A percentile compares a stretch with the other conserved stretches of the same genome.
Conservation (phyloP, 2,797 vertebrate species). For the Leptodactylus fallax region DNA sequence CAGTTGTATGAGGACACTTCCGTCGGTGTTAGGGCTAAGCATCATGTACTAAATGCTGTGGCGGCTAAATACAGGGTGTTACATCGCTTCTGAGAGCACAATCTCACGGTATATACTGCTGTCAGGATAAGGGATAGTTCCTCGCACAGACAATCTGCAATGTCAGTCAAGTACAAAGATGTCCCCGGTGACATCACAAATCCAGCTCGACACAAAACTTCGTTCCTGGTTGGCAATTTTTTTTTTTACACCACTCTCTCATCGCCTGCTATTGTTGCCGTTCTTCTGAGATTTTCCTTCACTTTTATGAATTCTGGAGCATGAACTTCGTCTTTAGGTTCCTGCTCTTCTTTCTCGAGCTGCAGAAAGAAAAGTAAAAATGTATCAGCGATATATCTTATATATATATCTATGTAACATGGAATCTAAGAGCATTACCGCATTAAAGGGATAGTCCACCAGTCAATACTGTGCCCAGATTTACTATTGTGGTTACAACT, state of each 20-base stretch:
- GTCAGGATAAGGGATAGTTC: conserved; percentile 34
- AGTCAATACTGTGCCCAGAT: too few relatives aligned
- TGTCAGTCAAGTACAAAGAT: conserved; percentile 65
- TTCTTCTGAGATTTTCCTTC: conserved; percentile 91
- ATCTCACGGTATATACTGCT: neutral
- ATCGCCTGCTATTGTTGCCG: conserved; percentile 74
- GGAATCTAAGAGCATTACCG: too few relatives aligned
- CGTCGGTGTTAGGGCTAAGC: conserved; percentile 17
- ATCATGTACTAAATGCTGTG: conserved; percentile 47
- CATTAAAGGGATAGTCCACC: too few relatives aligned
- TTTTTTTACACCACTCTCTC: conserved; percentile 82
- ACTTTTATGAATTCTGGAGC: conserved; percentile 95
- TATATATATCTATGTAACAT: neutral
- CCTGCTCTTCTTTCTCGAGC: conserved; percentile 82
- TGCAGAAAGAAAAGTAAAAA: conserved; percentile 66
- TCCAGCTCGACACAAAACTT: neutral
- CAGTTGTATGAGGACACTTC: neutral
- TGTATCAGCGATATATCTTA: neutral
- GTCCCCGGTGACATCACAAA: conserved; percentile 59
- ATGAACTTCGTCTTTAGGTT: conserved; percentile 75
- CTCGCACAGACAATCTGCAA: conserved; percentile 40
- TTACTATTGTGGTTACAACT: too few relatives aligned
- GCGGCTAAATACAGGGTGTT: conserved; percentile 49
- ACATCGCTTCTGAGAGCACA: conserved; percentile 57
- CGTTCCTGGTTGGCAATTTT: conserved; percentile 48